Percentiles rank a stretch among this genome's conserved stretches.
Evolutionary conservation across 92 coral and sea anemone species (phyloP).

Genomic region (Palythoa grandis): DNA sequence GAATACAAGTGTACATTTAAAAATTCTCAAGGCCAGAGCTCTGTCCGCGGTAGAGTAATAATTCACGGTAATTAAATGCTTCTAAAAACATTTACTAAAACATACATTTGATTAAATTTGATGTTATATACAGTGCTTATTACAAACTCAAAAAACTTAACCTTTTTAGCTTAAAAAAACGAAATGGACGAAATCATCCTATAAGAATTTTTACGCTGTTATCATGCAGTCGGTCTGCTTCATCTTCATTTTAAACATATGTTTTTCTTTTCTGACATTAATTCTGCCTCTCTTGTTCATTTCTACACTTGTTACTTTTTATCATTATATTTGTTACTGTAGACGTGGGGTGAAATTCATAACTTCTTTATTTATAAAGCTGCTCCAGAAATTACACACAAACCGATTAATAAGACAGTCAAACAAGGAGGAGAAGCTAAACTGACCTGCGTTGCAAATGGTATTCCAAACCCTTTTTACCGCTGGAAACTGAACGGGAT

Average conservation of each 20-base stretch:
- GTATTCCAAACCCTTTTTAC: not conserved
- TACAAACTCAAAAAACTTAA: no score
- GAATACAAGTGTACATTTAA: constrained; percentile 5
- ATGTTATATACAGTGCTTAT: not conserved
- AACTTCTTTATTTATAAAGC: not conserved
- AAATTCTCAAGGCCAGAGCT: not conserved
- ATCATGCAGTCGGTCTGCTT: no score
- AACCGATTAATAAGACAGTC: constrained; percentile 2
- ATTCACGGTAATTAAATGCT: constrained; percentile 11
- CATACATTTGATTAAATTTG: not conserved
- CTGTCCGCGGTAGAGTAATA: not conserved
- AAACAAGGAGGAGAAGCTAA: not conserved
- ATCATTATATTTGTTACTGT: not conserved
- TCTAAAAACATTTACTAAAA: no score
- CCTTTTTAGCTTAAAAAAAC: no score
- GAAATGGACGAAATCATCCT: no score
- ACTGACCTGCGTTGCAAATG: constrained; percentile 5
- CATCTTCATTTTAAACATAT: no score
- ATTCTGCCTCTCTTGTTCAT: not conserved
- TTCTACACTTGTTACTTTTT: not conserved
- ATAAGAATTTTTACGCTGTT: no score
- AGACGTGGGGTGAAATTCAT: not conserved
- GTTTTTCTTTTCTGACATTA: no score
- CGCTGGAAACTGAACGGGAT: constrained; percentile 21
- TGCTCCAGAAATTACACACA: constrained; percentile 1